Evolutionary conservation across 2,888 invertebrate species (phyloP), one percentile per base, ranked within the genome.

Genomic region (Cheilosia impressa): DNA sequence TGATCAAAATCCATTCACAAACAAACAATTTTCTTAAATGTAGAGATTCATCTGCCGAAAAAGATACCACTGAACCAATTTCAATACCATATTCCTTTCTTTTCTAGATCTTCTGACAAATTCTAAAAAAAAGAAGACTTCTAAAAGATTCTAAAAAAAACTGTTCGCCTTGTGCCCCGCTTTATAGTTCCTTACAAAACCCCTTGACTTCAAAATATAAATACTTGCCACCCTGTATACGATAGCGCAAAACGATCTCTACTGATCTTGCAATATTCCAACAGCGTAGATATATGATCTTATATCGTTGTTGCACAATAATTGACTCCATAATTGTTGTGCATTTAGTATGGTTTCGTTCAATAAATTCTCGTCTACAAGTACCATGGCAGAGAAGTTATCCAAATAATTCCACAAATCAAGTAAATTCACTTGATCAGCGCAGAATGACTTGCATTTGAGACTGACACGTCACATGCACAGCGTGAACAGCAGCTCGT

Each of bases 391-490:
- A 53, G 57, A 47, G 9, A 27, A 50, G 31, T n/a, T 34, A 57
- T 41, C 57, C 41, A 34, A 55, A 57, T 52, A 17, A 50, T n/a
- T 13, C 45, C 63, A 73, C 47, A 73, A 55, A 53, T 63, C 63
- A 47, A 24, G 19, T 34, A 27, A 24, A 69, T 34, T 52, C 24
- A 60, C 57, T 68, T 22, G 68, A 55, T 60, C 60, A 53, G 22
- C 60, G 43, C 24, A 52, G 13, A 60, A 52, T 62, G 31, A 34
- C 53, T 53, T 62, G 52, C 60, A 69, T 47, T 38, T 24, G 24
- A 34, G 77, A 62, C 66, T 43, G 83, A 63, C 76, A 77, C 65
- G 77, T 82, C 77, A 82, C 38, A 22, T 15, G 43, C 63, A 63
- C 41, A 75, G 69, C 63, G 52, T 58, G 31, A 66, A 43, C 15